phyloP scores from a whole-genome alignment of 2,113 vertebrate species.

The Scortum barcoo region DNA sequence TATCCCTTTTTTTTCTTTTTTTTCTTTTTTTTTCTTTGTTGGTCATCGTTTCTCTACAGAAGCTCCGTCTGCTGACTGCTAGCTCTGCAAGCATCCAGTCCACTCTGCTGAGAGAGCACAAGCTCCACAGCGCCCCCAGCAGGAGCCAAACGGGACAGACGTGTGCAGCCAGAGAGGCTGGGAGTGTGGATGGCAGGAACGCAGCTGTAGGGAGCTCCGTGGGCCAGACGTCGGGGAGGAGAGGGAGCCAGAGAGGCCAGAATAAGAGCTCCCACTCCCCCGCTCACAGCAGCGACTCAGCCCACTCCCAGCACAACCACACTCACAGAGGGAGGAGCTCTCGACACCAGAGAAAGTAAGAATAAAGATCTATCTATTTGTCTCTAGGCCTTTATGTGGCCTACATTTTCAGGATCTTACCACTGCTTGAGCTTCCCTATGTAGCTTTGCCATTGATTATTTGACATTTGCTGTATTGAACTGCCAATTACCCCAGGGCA shows the following conservation, averaged over 20 bases:
- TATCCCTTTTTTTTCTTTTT: slow-evolving; percentile 78
- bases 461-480: neutral
- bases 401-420: neutral
- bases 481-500: slow-evolving; percentile 58
- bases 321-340: slow-evolving; percentile 83
- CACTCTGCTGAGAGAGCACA: slow-evolving; percentile 80
- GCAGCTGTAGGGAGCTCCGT: slow-evolving; percentile 78
- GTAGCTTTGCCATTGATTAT: neutral
- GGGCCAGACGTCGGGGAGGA: slow-evolving; percentile 81
- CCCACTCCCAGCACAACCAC: slow-evolving; percentile 84
- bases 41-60: slow-evolving; percentile 87
- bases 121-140: slow-evolving; percentile 69
- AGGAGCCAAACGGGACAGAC: slow-evolving; percentile 76
- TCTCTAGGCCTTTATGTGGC: neutral
- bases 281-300: slow-evolving; percentile 93
- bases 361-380: neutral
- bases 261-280: slow-evolving; percentile 84
- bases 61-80: slow-evolving; percentile 84
- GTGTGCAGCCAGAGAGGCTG: slow-evolving; percentile 80
- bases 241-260: slow-evolving; percentile 84
- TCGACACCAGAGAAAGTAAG: slow-evolving; percentile 90
- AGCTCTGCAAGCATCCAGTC: slow-evolving; percentile 84
- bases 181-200: slow-evolving; percentile 78
- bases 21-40: slow-evolving; percentile 77
- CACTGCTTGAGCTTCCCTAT: neutral